Evolutionary conservation across 2,113 vertebrate species (phyloP).

Genomic region (Candoia aspera): DNA sequence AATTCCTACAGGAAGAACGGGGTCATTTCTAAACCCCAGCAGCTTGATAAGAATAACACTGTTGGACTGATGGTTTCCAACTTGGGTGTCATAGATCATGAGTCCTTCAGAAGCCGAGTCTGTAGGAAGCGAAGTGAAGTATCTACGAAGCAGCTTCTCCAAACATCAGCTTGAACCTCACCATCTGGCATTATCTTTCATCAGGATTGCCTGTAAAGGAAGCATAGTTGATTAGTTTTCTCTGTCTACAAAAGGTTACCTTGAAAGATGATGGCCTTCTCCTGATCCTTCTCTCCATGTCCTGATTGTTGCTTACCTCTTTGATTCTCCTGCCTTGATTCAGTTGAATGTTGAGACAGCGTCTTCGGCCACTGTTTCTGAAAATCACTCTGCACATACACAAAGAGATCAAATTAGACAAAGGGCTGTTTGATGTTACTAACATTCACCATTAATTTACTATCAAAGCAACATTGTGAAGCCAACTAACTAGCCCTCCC

Average conservation of each 20-base stretch:
- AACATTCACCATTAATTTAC: neutral
- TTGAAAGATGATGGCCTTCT: neutral
- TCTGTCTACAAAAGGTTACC: neutral
- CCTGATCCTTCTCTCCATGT: neutral
- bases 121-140: neutral
- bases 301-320: neutral
- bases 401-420: neutral
- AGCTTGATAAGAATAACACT: neutral
- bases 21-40: neutral
- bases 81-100: neutral
- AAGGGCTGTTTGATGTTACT: too few relatives aligned
- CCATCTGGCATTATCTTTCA: neutral
- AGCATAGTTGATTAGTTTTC: neutral
- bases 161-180: neutral
- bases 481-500: neutral
- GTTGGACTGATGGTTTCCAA: neutral
- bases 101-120: neutral
- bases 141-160: neutral
- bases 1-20: neutral
- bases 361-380: neutral
- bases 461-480: neutral
- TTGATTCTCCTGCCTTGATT: conserved; percentile 1
- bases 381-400: neutral
- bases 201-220: conserved; percentile 14
- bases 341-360: neutral